Evolutionary conservation across 2,888 invertebrate species (phyloP).

Genomic region (Parnassius glacialis): DNA sequence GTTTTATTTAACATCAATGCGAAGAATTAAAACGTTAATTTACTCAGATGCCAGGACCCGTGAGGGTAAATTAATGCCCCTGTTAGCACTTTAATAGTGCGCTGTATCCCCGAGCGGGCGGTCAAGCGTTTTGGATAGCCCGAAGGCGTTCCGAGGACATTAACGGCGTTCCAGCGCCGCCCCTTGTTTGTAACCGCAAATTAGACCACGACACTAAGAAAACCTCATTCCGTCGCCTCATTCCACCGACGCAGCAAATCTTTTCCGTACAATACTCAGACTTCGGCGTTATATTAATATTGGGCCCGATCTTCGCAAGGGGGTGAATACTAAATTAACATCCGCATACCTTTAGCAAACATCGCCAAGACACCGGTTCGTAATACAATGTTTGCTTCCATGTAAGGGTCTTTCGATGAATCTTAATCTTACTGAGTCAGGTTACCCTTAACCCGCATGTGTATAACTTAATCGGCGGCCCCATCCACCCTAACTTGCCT

Average conservation of each 20-base stretch:
- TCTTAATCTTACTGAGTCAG: conserved; percentile 78
- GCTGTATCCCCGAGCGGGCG: conserved; percentile 57
- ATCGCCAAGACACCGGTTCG: conserved; percentile 70
- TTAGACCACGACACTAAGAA: conserved; percentile 55
- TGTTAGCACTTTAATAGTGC: conserved; percentile 79
- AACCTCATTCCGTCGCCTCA: conserved; percentile 35
- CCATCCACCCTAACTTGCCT: conserved; percentile 65
- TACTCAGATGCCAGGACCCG: conserved; percentile 72
- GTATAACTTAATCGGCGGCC: conserved; percentile 78
- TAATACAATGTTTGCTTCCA: conserved; percentile 77
- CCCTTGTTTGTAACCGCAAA: conserved; percentile 75
- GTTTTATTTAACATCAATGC: conserved; percentile 26
- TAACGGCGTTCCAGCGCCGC: conserved; percentile 58
- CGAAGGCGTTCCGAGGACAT: conserved; percentile 67
- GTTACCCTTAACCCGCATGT: conserved; percentile 77
- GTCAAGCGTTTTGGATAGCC: conserved; percentile 68
- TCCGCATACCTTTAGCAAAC: conserved; percentile 75
- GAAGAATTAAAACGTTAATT: conserved; percentile 74
- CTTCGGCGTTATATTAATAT: conserved; percentile 70
- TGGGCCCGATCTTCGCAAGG: conserved; percentile 47
- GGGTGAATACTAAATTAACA: conserved; percentile 81
- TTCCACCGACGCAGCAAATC: conserved; percentile 42
- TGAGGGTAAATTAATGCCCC: conserved; percentile 71
- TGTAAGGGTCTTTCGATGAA: conserved; percentile 77
- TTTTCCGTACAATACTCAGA: conserved; percentile 39